These are phyloP conservation scores for Halichoeres trimaculatus DNA, from an alignment of 2,113 vertebrate genomes.

Conservation along the genomic window DNA sequence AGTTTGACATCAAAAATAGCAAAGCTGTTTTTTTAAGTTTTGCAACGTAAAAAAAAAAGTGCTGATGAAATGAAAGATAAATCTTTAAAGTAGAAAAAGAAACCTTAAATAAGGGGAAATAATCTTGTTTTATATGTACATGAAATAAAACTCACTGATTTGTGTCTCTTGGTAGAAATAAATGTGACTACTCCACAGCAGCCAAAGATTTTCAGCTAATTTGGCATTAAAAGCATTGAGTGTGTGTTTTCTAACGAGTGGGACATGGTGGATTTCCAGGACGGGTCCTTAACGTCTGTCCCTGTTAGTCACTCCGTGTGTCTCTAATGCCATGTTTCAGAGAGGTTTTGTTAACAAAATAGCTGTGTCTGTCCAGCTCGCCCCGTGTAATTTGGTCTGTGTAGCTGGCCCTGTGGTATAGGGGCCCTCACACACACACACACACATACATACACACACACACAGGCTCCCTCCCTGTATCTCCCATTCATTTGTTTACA, in stretches of 20 bases:
- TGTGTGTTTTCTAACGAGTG: slow-evolving; percentile 52
- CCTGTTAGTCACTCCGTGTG: slow-evolving; percentile 58
- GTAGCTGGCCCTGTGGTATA: slow-evolving; percentile 63
- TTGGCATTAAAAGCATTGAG: slow-evolving; percentile 60
- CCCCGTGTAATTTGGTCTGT: slow-evolving; percentile 83
- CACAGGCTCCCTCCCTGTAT: slow-evolving; percentile 45
- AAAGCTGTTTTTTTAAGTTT: no score
- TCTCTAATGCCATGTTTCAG: slow-evolving; percentile 75
- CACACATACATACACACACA: slow-evolving; percentile 36
- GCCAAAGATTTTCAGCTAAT: slow-evolving; percentile 38
- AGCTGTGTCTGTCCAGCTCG: slow-evolving; percentile 78
- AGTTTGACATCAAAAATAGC: no score
- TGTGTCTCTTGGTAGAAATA: neutral
- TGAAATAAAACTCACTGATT: neutral
- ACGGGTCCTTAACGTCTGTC: slow-evolving; percentile 66
- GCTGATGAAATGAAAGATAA: no score
- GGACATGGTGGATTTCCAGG: slow-evolving; percentile 74
- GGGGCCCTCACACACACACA: slow-evolving; percentile 51
- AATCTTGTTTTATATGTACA: neutral
- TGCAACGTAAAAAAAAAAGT: no score
- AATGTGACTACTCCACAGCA: neutral
- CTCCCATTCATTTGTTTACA: slow-evolving; percentile 81
- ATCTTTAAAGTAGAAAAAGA: no score
- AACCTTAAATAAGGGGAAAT: no score
- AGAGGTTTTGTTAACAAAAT: slow-evolving; percentile 82